Percentiles rank a stretch among this genome's conserved stretches.
Evolutionary conservation across 2,888 invertebrate species (phyloP).

Genomic region (Drosophila suboccidentalis): DNA sequence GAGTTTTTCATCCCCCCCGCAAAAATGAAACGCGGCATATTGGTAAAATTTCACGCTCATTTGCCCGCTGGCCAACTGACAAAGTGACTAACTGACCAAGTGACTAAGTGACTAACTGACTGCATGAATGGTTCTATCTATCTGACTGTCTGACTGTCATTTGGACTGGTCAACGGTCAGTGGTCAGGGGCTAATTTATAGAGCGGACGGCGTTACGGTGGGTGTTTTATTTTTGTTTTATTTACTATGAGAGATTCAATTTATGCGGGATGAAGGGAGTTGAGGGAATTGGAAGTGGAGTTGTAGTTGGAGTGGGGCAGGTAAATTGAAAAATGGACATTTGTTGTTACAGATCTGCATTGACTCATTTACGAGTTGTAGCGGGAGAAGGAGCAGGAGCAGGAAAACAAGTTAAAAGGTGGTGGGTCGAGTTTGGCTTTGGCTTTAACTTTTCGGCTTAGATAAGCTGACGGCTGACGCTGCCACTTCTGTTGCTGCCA

Average conservation of each 20-base stretch:
- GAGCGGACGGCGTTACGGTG: constrained; percentile 59
- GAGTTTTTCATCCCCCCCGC: constrained; percentile 33
- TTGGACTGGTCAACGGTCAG: constrained; percentile 61
- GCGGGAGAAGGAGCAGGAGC: constrained; percentile 7
- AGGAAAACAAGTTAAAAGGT: constrained; percentile 21
- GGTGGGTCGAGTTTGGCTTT: constrained; percentile 66
- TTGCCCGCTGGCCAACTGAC: constrained; percentile 61
- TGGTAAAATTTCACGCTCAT: constrained; percentile 81
- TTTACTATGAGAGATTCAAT: constrained; percentile 62
- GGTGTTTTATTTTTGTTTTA: constrained; percentile 50
- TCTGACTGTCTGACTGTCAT: background rate
- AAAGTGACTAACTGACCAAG: constrained; percentile 16
- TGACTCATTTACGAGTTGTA: constrained; percentile 51
- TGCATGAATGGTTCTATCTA: constrained; percentile 17
- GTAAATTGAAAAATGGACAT: constrained; percentile 79
- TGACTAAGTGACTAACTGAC: constrained; percentile 27
- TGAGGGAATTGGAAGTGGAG: background rate
- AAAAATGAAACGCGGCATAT: constrained; percentile 66
- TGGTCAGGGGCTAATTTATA: constrained; percentile 74
- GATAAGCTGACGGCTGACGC: constrained; percentile 63
- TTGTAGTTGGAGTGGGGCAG: constrained; percentile 22
- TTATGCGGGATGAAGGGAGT: constrained; percentile 50
- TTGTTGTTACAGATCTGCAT: constrained; percentile 71
- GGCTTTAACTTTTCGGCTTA: constrained; percentile 76
- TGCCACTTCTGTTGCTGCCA: constrained; percentile 28